Percentiles rank a stretch among this genome's conserved stretches.
These are phyloP conservation scores for Turritopsis dohrnii DNA, from an alignment of 30 jellyfish, hydroid and myxozoan genomes.

Conservation along the genomic window DNA sequence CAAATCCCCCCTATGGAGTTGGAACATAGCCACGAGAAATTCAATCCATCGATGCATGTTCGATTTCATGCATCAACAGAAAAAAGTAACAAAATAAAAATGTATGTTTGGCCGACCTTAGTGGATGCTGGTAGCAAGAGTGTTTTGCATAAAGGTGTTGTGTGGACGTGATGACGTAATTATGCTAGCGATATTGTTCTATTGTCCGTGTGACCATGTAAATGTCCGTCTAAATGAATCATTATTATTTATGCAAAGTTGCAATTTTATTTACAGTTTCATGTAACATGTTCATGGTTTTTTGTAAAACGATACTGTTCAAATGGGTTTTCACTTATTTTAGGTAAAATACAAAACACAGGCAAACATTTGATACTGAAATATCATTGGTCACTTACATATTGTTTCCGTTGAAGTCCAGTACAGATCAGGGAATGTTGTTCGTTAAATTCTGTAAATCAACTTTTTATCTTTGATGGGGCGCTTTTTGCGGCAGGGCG, in stretches of 20 bases:
- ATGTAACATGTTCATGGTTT: background rate
- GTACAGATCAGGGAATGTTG: background rate
- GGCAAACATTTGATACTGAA: background rate
- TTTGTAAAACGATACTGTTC: background rate
- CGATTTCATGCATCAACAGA: slow-evolving; percentile 81
- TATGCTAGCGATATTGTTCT: no score
- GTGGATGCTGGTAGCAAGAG: slow-evolving; percentile 62
- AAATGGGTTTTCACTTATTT: background rate
- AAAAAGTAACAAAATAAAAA: slow-evolving; percentile 51
- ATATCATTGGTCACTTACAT: background rate
- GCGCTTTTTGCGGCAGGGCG: no score
- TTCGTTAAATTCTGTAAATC: no score
- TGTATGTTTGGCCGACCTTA: slow-evolving; percentile 88
- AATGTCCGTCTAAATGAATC: background rate
- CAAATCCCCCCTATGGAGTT: slow-evolving; percentile 81
- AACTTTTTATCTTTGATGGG: background rate
- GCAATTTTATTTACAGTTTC: background rate
- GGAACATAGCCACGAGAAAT: slow-evolving; percentile 68
- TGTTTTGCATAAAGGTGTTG: slow-evolving; percentile 78
- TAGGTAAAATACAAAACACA: background rate
- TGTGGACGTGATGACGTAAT: slow-evolving; percentile 47
- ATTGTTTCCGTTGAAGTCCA: background rate
- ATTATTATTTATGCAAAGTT: background rate
- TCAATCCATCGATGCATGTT: slow-evolving; percentile 59
- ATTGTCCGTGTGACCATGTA: background rate